Evolutionary conservation across 2,113 vertebrate species (phyloP).

Genomic region (Climacteris rufus): DNA sequence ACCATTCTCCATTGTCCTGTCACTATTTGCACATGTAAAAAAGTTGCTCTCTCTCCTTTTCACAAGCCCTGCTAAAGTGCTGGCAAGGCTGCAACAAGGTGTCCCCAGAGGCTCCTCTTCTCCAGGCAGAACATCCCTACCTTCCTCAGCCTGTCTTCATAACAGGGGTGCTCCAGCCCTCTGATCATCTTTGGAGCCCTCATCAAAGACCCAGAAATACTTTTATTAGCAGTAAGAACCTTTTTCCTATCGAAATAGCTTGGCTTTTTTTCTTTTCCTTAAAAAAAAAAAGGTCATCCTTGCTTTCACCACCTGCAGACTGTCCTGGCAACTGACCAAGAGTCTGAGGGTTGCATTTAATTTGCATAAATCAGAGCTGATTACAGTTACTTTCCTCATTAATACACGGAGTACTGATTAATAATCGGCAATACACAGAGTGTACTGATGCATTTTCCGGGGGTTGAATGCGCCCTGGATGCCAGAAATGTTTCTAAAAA

Average conservation of each 20-base stretch:
- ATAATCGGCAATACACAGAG: not conserved
- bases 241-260: not conserved
- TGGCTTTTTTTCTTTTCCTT: not conserved
- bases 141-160: no score
- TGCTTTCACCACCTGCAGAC: not conserved
- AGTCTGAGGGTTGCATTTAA: not conserved
- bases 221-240: not conserved
- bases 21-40: not conserved
- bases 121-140: not conserved
- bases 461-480: not conserved
- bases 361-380: constrained; percentile 38
- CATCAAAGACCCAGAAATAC: not conserved
- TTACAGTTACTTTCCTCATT: constrained; percentile 21
- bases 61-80: not conserved
- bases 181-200: not conserved
- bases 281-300: not conserved
- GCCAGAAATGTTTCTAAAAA: not conserved
- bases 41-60: not conserved
- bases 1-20: not conserved
- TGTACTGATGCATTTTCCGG: not conserved
- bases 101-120: not conserved
- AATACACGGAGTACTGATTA: constrained; percentile 22
- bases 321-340: constrained; percentile 37
- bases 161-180: not conserved
- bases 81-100: not conserved